Evolutionary conservation across 2,888 invertebrate genomes (phyloP).

Genomic region (Gymnoscelis rufifasciata): DNA sequence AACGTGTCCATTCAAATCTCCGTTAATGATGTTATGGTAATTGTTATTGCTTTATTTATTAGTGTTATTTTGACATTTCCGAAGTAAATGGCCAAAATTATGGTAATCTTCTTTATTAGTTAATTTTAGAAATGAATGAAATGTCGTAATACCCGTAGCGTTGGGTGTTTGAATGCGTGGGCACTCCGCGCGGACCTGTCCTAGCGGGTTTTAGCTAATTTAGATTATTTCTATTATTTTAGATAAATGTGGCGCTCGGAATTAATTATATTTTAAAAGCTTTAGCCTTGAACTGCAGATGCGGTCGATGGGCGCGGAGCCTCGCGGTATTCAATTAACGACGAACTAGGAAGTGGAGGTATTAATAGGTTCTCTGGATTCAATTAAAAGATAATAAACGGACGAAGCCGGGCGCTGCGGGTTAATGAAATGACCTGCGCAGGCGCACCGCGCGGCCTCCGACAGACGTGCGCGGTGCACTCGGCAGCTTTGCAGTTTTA

Average conservation of each 20-base stretch:
- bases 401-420: constrained; percentile 16
- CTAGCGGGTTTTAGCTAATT: too few species aligned
- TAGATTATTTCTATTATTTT: too few species aligned
- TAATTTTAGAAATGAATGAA: constrained; percentile 6
- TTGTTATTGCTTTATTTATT: constrained; percentile 12
- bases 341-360: constrained; percentile 22
- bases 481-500: too few species aligned
- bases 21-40: constrained; percentile 2
- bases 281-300: too few species aligned
- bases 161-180: not conserved
- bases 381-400: constrained; percentile 28
- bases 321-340: constrained; percentile 24
- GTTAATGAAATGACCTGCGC: constrained; percentile 26
- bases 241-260: not conserved
- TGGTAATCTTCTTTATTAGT: constrained; percentile 6
- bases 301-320: too few species aligned
- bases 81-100: constrained; percentile 8
- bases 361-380: constrained; percentile 20
- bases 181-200: not conserved
- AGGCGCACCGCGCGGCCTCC: too few species aligned
- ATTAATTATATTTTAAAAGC: too few species aligned
- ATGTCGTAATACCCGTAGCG: not conserved
- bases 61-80: constrained; percentile 5
- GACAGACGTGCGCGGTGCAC: too few species aligned
- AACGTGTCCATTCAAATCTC: not conserved